Percentiles rank a stretch among this genome's conserved stretches.
phyloP scores from a whole-genome alignment of 1,140 invertebrate species.

The Chironomus striatipennis region DNA sequence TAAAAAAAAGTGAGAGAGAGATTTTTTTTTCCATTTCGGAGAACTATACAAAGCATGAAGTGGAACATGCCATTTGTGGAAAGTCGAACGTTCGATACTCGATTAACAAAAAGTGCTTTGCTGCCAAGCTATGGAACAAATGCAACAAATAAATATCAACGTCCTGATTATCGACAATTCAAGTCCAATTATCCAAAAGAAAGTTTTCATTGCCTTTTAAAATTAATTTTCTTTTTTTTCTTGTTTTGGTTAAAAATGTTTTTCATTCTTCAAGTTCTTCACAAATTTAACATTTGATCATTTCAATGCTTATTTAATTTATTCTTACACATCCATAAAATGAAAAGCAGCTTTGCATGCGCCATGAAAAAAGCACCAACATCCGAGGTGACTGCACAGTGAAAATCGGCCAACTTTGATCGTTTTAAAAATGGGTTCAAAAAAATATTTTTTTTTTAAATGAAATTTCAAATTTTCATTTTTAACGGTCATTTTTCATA shows the following conservation, averaged over 20 bases:
- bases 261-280: neutral
- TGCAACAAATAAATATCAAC: conserved; percentile 34
- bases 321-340: no score
- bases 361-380: no score
- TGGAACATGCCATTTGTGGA: conserved; percentile 33
- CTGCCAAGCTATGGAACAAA: conserved; percentile 37
- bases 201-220: conserved; percentile 5
- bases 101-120: conserved; percentile 38
- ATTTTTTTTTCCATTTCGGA: neutral
- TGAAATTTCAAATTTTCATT: no score
- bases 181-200: conserved; percentile 38
- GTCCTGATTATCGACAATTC: conserved; percentile 39
- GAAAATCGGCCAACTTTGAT: no score
- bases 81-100: conserved; percentile 38
- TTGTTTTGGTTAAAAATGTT: neutral
- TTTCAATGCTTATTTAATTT: no score
- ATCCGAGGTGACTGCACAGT: no score
- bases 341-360: no score
- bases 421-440: no score
- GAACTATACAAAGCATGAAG: conserved; percentile 27
- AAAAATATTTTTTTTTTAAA: no score
- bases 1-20: neutral
- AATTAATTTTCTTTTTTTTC: neutral
- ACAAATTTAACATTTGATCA: neutral
- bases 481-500: no score